Base-by-base conservation (phyloP, 2,888 invertebrate species). In the Saturnia pavonia region DNA sequence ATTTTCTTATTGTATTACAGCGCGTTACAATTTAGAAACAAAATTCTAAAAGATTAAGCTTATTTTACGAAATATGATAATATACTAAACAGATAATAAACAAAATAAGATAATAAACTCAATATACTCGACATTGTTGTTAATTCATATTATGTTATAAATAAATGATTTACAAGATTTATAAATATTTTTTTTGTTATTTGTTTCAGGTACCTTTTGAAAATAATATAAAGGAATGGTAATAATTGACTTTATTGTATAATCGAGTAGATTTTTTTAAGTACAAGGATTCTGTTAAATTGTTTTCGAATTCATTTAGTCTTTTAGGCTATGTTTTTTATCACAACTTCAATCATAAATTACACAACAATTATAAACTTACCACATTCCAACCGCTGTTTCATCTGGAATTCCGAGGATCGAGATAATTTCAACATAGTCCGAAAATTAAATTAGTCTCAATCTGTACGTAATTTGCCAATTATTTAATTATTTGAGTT, bases 391-490 rank as follows among this genome's bases (percentile, higher is more conserved):
- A 65, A 40, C 65, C 9, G 65, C n/a, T 7, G 40, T 14, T 65
- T n/a, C 34, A 40, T 40, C n/a, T 40, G 40, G 34, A 19, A 65
- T 65, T 65, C 40, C 40, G 65, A 65, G 40, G 11, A 63, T 65
- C 19, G 3, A 40, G 19, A 65, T 34, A 40, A n/a, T 65, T 65
- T 65, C n/a, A 40, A 65, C 40, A 65, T n/a, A 14, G 19, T 40
- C 19, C 65, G 16, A 12, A 12, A 63, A 63, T 63, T 27, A 63
- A 65, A 40, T 65, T 40, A 19, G 9, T 40, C 65, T 19, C 11
- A 65, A n/a, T 65, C 11, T 65, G 65, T 34, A 34, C 1, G n/a
- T 65, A 40, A 65, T 65, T n/a, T 65, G 34, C 40, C 65, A 65
- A 65, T 65, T 65, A 65, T 40, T 65, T 65, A 3, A 65, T 60